Base-by-base conservation (phyloP, 1,140 invertebrate species). In the Hormaphis cornu region DNA sequence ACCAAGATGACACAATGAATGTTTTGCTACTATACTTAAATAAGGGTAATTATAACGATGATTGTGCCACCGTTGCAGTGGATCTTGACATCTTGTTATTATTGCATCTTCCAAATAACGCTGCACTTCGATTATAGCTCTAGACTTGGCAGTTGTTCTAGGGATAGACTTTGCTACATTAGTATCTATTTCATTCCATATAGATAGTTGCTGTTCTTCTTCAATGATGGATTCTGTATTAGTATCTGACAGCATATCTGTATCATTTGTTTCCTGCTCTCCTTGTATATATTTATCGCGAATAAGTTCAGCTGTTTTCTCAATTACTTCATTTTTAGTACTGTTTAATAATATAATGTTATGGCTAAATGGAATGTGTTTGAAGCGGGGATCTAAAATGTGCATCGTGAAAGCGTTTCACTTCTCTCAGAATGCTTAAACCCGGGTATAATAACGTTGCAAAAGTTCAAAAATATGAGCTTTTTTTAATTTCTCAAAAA, bases 81-180 rank as follows among this genome's bases (percentile, higher is more conserved):
- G 63, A 20, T 69, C 66, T 26, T 53, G 48, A 12, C 28, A 37
- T 26, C 63, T 33, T 22, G 46, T 24, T 22, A 71, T 20, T 22
- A 69, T 12, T n/a, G 52, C 22, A 26, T 71, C 70, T 16, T 71
- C 50, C 35, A 14, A 14, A 14, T 37, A 37, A 37, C 35, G 35
- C 35, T 73, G 63, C 0, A 71, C 42, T 71, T 72, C 70, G 26
- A 71, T 24, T 20, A 73, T 72, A 12, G 63, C 63, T 5, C 10
- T 20, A 52, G 63, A 40, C 16, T 5, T 69, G 7, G 63, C 26
- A 6, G 42, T 24, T 30, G 16, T n/a, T 8, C 12, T 12, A 8
- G 42, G 42, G 5, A 46, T 16, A n/a, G 18, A 6, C 5, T 46
- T 16, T 4, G 42, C 42, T 46, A 46, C 42, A n/a, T n/a, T 46